These are phyloP conservation scores for Dasypolia templi DNA, from an alignment of 2,888 invertebrate genomes.

Conservation along the genomic window DNA sequence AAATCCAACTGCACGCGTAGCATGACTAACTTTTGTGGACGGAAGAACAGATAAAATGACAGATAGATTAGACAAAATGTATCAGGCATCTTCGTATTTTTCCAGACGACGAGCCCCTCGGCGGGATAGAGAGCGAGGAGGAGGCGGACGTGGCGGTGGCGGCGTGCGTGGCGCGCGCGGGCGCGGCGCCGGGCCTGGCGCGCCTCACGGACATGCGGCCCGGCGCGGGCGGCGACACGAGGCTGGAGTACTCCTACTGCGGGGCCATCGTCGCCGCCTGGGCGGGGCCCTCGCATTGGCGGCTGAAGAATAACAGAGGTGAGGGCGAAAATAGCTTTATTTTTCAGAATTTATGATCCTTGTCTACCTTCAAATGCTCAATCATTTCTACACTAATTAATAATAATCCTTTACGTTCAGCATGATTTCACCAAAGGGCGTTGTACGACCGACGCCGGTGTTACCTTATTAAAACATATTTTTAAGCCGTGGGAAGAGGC, in stretches of 20 bases:
- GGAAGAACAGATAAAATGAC: too few species aligned
- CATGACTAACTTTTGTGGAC: too few species aligned
- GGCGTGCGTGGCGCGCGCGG: slow-evolving; percentile 81
- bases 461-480: too few species aligned
- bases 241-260: slow-evolving; percentile 93
- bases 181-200: slow-evolving; percentile 61
- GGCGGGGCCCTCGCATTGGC: slow-evolving; percentile 97
- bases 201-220: slow-evolving; percentile 90
- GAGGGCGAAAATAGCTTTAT: background rate
- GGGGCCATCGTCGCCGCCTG: slow-evolving; percentile 91
- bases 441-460: too few species aligned
- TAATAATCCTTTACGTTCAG: too few species aligned
- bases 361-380: too few species aligned
- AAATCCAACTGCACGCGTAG: too few species aligned
- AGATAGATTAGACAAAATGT: too few species aligned
- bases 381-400: too few species aligned
- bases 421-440: too few species aligned
- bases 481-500: too few species aligned
- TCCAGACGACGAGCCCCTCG: slow-evolving; percentile 85
- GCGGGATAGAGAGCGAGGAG: slow-evolving; percentile 86
- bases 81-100: rapidly evolving
- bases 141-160: slow-evolving; percentile 85
- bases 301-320: slow-evolving; percentile 90
- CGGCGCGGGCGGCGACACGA: slow-evolving; percentile 83
- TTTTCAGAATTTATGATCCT: background rate